These are phyloP conservation scores for Choristoneura fumiferana DNA, from an alignment of 1,140 invertebrate genomes.

Conservation along the genomic window DNA sequence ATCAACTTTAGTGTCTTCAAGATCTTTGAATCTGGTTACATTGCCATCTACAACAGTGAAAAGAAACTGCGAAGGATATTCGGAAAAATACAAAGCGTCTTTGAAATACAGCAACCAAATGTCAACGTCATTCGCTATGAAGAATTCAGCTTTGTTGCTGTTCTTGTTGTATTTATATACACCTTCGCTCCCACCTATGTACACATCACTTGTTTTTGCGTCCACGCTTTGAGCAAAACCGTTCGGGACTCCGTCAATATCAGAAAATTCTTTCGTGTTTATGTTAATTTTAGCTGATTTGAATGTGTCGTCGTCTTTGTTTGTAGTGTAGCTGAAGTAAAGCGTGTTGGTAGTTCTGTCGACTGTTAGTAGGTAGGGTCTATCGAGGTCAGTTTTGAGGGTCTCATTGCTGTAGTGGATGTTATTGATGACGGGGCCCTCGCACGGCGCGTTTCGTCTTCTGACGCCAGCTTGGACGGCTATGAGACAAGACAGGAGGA, in stretches of 20 bases:
- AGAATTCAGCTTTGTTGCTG: slow-evolving; percentile 37
- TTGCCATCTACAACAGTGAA: slow-evolving; percentile 45
- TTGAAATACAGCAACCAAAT: slow-evolving; percentile 60
- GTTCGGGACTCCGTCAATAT: slow-evolving; percentile 44
- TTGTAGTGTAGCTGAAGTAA: neutral
- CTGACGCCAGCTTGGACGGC: slow-evolving; percentile 39
- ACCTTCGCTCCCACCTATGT: slow-evolving; percentile 55
- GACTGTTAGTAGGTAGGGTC: neutral
- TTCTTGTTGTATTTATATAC: slow-evolving; percentile 56
- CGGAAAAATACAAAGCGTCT: slow-evolving; percentile 50
- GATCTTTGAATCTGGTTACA: slow-evolving; percentile 42
- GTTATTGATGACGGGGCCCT: slow-evolving; percentile 37
- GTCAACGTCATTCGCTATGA: slow-evolving; percentile 32
- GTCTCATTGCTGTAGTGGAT: slow-evolving; percentile 2
- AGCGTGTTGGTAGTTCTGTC: neutral
- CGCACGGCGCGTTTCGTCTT: slow-evolving; percentile 37
- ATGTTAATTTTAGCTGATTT: slow-evolving; percentile 48
- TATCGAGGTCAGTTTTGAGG: neutral
- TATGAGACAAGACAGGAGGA: slow-evolving; percentile 33
- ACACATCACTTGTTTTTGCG: slow-evolving; percentile 42
- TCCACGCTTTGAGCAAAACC: slow-evolving; percentile 61
- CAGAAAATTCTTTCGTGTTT: slow-evolving; percentile 47
- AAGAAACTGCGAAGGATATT: slow-evolving; percentile 52
- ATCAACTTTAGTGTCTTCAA: slow-evolving; percentile 60
- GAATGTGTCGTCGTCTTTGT: slow-evolving; percentile 12